A percentile compares a stretch with the other conserved stretches of the same genome.
These are phyloP conservation scores for Passer domesticus DNA, from an alignment of 2,113 vertebrate species.

Conservation along the genomic window DNA sequence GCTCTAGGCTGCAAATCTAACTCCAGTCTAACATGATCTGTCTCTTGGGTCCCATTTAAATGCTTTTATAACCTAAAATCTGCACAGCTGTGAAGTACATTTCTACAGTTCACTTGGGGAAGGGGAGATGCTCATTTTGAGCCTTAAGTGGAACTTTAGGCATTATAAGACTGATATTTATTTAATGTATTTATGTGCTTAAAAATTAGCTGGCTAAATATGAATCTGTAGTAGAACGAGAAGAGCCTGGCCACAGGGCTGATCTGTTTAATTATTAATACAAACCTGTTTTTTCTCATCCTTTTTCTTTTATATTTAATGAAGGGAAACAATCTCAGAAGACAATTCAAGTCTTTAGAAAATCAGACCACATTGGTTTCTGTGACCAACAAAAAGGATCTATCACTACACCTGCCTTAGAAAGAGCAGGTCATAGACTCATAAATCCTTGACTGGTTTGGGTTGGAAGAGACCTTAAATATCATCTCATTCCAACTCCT, in stretches of 20 bases:
- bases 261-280: background rate
- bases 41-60: background rate
- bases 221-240: accelerated
- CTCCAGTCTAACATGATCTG: background rate
- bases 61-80: background rate
- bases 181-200: background rate
- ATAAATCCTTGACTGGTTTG: background rate
- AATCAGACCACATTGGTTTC: background rate
- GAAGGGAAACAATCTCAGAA: background rate
- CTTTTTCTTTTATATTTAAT: background rate
- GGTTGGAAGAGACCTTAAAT: background rate
- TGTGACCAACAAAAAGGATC: background rate
- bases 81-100: background rate
- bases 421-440: too few relatives aligned
- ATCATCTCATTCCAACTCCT: accelerated
- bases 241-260: background rate
- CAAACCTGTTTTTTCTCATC: background rate
- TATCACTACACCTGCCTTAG: background rate
- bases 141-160: background rate
- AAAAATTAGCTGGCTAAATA: background rate
- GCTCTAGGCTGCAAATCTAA: background rate
- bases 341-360: background rate
- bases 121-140: background rate
- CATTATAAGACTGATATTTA: background rate
- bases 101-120: background rate